Conservation (phyloP, 2,797 vertebrate genomes). For the Poeciliopsis paucimaculata region DNA sequence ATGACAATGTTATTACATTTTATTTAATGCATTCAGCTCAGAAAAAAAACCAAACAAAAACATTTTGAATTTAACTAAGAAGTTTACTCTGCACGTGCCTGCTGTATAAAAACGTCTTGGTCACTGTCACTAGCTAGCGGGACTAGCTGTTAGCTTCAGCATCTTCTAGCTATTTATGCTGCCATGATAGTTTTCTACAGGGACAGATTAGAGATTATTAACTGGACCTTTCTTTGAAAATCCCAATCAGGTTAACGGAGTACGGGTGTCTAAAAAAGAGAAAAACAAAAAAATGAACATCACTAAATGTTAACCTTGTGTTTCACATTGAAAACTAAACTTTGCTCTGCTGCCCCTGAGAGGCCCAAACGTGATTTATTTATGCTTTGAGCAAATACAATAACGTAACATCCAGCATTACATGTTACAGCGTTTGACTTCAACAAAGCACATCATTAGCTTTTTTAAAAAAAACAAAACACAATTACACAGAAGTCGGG, state of each 20-base stretch:
- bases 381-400: conserved; percentile 10
- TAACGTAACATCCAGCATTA: not conserved
- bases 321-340: not conserved
- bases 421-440: not conserved
- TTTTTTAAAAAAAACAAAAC: not conserved
- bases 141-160: not conserved
- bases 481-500: too few species aligned
- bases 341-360: not conserved
- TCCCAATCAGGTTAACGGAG: not conserved
- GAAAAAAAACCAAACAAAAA: too few species aligned
- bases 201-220: not conserved
- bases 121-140: not conserved
- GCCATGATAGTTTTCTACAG: not conserved
- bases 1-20: too few species aligned
- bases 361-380: conserved; percentile 1
- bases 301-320: not conserved
- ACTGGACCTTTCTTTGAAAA: not conserved
- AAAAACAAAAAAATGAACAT: not conserved
- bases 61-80: too few species aligned
- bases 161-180: not conserved
- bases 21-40: too few species aligned
- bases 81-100: too few species aligned
- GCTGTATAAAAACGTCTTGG: not conserved
- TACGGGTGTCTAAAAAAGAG: not conserved
- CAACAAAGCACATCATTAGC: not conserved